Percentiles rank a stretch among this genome's conserved stretches.
Evolutionary conservation across 1,140 invertebrate species (phyloP).

Genomic region (Semibalanus balanoides): DNA sequence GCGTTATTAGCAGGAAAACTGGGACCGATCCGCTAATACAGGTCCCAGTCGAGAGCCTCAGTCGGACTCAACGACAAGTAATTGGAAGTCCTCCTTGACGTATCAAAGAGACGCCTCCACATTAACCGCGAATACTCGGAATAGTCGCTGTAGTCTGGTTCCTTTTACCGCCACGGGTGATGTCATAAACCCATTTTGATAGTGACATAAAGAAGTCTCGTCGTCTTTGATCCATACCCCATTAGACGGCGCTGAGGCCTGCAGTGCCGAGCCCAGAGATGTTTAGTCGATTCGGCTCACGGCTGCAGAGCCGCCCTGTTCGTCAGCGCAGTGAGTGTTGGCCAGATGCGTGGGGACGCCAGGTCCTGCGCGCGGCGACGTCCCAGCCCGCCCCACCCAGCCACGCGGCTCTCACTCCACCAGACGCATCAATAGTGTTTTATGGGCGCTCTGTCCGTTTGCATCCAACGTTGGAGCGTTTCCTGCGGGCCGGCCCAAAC

Average conservation of each 20-base stretch:
- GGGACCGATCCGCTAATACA: too few relatives aligned
- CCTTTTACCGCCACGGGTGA: neutral
- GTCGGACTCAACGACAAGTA: neutral
- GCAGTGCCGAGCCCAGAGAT: neutral
- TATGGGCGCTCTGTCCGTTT: neutral
- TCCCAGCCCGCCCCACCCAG: too few relatives aligned
- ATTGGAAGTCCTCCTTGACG: neutral
- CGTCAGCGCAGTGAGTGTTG: neutral
- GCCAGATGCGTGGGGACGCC: neutral
- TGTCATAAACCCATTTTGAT: conserved; percentile 2
- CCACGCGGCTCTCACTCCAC: too few relatives aligned
- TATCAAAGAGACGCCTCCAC: neutral
- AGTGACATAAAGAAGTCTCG: neutral
- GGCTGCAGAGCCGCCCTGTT: neutral
- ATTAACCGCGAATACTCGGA: neutral
- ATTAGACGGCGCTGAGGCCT: neutral
- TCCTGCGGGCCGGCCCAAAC: neutral
- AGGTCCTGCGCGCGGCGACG: too few relatives aligned
- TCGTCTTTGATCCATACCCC: neutral
- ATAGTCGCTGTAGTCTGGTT: neutral
- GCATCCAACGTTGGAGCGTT: neutral
- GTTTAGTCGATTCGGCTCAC: neutral
- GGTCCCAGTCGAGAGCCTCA: too few relatives aligned
- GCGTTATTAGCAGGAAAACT: too few relatives aligned
- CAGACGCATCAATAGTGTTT: neutral